Evolutionary conservation across 2,113 vertebrate species (phyloP), one percentile per base, ranked within the genome.

Genomic region (Nestor notabilis): DNA sequence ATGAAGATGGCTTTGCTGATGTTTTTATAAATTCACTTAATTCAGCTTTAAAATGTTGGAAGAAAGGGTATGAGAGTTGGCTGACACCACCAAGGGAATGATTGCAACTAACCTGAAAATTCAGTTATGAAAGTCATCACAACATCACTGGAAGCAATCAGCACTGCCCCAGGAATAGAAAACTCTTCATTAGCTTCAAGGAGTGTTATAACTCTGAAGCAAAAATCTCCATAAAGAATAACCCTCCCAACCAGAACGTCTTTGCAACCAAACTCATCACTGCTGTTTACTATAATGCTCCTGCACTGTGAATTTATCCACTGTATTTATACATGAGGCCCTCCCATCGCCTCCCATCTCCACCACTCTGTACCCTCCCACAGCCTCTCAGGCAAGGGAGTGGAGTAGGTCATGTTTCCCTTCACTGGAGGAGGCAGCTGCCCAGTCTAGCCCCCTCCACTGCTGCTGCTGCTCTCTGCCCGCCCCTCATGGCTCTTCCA

Each of bases 101-200:
- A 75, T 10, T 81, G 58, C 50, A 80, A 90, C 68, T 76, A 94
- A 84, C 35, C 56, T 58, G 37, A 76, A 92, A 87, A 87, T 80
- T 83, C 56, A 80, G 68, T 61, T 92, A 94, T 71, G 58, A 89
- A 81, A 91, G 43, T 88, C 75, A 84, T 71, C 89, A 80, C 66
- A 49, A 46, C 68, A 83, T 68, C 78, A 90, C 56, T 76, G 83
- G 65, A 90, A 96, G 72, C 86, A 90, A 90, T 79, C 77, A 87
- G 50, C 72, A 66, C 29, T 89, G 78, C 63, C 82, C 56, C 68
- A 81, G 78, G 50, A 92, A 68, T 83, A 37, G 41, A 87, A 87
- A 83, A 83, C 55, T 55, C 69, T 53, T 87, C 63, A 53, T 83
- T 70, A 83, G 50, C n/a, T 83, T 72, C 65, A 79, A 4, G 24